Conservation (phyloP, 2,888 invertebrate genomes). For the Cataglyphis rosenhaueri region DNA sequence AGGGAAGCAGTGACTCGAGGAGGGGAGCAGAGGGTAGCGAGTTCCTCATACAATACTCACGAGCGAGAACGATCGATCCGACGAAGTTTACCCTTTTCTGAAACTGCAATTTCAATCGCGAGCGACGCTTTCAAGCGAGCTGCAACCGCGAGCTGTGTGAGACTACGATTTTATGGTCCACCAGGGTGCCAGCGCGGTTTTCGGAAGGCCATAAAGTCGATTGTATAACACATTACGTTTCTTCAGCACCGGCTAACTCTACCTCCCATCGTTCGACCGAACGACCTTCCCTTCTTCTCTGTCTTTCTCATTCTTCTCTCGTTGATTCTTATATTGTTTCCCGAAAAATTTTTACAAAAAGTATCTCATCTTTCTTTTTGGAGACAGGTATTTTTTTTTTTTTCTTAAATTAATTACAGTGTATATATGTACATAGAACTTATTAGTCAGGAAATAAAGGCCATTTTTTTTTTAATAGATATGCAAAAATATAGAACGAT, state of each 20-base stretch:
- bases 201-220: constrained; percentile 54
- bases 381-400: background rate
- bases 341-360: background rate
- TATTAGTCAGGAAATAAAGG: background rate
- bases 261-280: constrained; percentile 48
- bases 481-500: background rate
- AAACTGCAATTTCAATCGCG: constrained; percentile 52
- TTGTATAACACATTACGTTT: constrained; percentile 31
- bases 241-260: constrained; percentile 28
- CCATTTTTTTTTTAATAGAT: constrained; percentile 14
- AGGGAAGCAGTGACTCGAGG: constrained; percentile 49
- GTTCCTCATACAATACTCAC: constrained; percentile 29
- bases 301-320: background rate
- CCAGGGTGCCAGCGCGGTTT: constrained; percentile 51
- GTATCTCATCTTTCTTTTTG: background rate
- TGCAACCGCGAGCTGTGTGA: constrained; percentile 23
- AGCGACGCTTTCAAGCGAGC: constrained; percentile 29
- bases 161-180: constrained; percentile 53
- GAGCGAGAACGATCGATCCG: constrained; percentile 36
- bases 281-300: constrained; percentile 11
- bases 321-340: constrained; percentile 8
- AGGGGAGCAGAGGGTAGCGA: constrained; percentile 53
- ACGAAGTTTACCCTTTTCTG: constrained; percentile 44
- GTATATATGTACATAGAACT: too few species aligned
- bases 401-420: background rate